phyloP scores from a whole-genome alignment of 2,113 vertebrate genomes.

The Okapia johnstoni region DNA sequence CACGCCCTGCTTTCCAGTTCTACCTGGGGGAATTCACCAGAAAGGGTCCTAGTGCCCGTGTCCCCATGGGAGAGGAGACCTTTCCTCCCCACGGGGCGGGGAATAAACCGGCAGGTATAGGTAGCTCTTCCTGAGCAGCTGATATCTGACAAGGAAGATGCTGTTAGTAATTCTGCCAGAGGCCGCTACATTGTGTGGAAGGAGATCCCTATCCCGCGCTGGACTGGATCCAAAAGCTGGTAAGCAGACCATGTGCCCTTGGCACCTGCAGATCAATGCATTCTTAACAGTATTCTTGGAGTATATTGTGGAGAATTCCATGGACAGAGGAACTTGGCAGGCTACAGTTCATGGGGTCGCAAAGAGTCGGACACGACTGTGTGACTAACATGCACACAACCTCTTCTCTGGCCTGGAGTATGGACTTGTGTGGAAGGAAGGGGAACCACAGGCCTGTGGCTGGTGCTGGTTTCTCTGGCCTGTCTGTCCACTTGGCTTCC shows the following conservation, averaged over 20 bases:
- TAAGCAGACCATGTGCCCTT: slow-evolving; percentile 58
- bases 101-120: slow-evolving; percentile 83
- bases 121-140: slow-evolving; percentile 89
- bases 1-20: not conserved
- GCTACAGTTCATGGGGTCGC: not conserved
- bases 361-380: not conserved
- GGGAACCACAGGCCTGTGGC: not conserved
- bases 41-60: not conserved
- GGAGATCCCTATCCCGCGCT: slow-evolving; percentile 87
- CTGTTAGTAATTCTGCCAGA: slow-evolving; percentile 91
- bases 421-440: too few relatives aligned
- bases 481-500: not conserved
- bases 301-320: not conserved
- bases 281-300: not conserved
- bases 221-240: slow-evolving; percentile 88
- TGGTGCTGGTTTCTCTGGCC: not conserved
- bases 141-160: slow-evolving; percentile 91
- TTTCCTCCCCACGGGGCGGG: slow-evolving; percentile 79
- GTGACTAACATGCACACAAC: not conserved
- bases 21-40: not conserved
- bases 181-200: slow-evolving; percentile 90
- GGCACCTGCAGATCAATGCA: not conserved
- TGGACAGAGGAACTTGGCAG: not conserved
- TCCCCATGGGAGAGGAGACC: not conserved
- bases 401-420: not conserved